Percentiles rank a stretch among this genome's conserved stretches.
phyloP scores from a whole-genome alignment of 2,888 invertebrate species.

The Polydrusus tereticollis region DNA sequence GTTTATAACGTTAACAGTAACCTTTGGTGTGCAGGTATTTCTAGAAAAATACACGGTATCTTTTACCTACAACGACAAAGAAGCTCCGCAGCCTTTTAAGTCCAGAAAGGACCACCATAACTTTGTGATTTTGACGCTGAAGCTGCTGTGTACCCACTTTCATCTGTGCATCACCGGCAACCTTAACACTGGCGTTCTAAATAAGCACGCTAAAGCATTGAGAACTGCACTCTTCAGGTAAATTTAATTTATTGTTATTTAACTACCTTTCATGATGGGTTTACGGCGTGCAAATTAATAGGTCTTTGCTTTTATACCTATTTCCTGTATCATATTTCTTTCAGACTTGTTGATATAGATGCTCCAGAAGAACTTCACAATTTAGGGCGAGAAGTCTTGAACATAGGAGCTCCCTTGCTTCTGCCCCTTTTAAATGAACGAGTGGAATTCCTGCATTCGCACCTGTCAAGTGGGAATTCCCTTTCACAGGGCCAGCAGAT shows the following conservation, averaged over 20 bases:
- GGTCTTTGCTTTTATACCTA: too few relatives aligned
- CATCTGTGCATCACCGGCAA: constrained; percentile 71
- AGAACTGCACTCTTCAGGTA: constrained; percentile 71
- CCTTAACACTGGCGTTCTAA: constrained; percentile 67
- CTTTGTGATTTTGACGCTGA: constrained; percentile 72
- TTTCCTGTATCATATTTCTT: too few relatives aligned
- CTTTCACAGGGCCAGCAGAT: constrained; percentile 74
- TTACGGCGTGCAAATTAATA: too few relatives aligned
- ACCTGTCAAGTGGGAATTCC: constrained; percentile 69
- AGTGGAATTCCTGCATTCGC: constrained; percentile 71
- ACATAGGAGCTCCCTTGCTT: constrained; percentile 72
- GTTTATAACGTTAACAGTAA: too few relatives aligned
- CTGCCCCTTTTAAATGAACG: constrained; percentile 73
- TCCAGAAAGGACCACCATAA: constrained; percentile 69
- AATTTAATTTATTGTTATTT: constrained; percentile 7
- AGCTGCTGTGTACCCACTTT: constrained; percentile 72
- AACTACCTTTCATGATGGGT: too few relatives aligned
- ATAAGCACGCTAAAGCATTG: constrained; percentile 70
- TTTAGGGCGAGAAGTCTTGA: constrained; percentile 71
- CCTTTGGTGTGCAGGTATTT: too few relatives aligned
- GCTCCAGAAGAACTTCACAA: constrained; percentile 70
- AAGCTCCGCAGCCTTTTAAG: constrained; percentile 69
- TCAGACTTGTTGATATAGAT: constrained; percentile 66
- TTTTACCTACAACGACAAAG: constrained; percentile 64
- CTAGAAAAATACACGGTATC: constrained; percentile 71